A percentile compares a stretch with the other conserved stretches of the same genome.
Conservation (phyloP, 2,113 vertebrate species). For the Eublepharis macularius region DNA sequence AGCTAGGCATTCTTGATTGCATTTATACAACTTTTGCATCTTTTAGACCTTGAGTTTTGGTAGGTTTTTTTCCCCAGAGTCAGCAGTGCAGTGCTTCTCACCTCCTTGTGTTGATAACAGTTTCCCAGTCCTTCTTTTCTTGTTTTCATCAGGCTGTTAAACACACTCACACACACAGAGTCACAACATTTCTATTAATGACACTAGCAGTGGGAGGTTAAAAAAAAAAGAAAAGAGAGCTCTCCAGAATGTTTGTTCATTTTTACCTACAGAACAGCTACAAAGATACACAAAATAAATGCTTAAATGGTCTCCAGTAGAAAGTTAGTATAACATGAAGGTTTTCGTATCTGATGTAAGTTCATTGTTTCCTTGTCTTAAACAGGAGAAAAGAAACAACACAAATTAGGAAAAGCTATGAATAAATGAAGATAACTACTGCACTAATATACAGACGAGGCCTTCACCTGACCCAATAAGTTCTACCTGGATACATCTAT, state of each 20-base stretch:
- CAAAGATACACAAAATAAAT: constrained; percentile 17
- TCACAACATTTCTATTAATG: not conserved
- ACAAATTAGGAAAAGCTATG: not conserved
- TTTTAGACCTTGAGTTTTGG: not conserved
- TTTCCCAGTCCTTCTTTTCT: constrained; percentile 35
- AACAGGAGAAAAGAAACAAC: not conserved
- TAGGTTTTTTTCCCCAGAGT: constrained; percentile 13
- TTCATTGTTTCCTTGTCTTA: constrained; percentile 4
- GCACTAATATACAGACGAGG: too few species aligned
- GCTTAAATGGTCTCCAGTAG: not conserved
- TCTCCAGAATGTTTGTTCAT: not conserved
- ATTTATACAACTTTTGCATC: not conserved
- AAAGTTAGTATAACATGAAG: constrained; percentile 1
- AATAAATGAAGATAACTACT: too few species aligned
- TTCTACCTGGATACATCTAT: too few species aligned
- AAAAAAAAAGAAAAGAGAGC: not conserved
- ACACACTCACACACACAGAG: not conserved
- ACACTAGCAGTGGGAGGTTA: too few species aligned
- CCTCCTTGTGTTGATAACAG: not conserved
- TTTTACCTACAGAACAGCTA: not conserved
- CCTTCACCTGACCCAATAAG: too few species aligned
- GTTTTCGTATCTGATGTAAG: not conserved
- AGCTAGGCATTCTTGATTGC: not conserved
- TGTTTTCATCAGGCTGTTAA: constrained; percentile 1
- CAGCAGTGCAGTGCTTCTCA: not conserved